These are phyloP conservation scores for Parnassius mnemosyne DNA, from an alignment of 2,888 invertebrate species.

Conservation along the genomic window DNA sequence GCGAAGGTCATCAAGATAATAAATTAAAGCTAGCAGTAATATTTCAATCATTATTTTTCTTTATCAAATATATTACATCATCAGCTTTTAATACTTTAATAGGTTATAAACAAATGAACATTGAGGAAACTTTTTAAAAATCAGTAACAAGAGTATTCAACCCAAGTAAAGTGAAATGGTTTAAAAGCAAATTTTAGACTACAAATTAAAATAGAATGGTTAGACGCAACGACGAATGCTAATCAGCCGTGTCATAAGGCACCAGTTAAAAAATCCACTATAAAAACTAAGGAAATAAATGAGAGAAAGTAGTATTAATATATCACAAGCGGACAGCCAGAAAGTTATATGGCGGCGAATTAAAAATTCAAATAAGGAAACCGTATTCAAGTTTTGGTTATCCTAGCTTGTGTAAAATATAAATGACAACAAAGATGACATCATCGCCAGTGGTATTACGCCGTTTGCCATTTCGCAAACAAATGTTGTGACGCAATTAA, in stretches of 20 bases:
- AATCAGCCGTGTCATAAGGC: conserved; percentile 34
- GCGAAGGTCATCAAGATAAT: too few species aligned
- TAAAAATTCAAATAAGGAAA: conserved; percentile 29
- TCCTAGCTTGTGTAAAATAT: conserved; percentile 28
- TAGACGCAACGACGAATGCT: conserved; percentile 46
- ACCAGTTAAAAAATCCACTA: conserved; percentile 15
- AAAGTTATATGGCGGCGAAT: conserved; percentile 8
- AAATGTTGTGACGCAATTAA: conserved; percentile 26
- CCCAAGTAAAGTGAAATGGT: conserved; percentile 5
- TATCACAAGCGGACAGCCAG: conserved; percentile 8
- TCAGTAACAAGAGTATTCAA: too few species aligned
- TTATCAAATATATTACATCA: too few species aligned
- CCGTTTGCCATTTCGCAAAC: conserved; percentile 29
- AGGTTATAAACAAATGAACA: too few species aligned
- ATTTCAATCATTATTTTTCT: too few species aligned
- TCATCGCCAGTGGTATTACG: conserved; percentile 37
- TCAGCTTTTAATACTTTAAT: too few species aligned
- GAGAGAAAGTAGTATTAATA: conserved; percentile 22
- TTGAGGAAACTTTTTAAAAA: too few species aligned
- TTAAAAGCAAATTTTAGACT: conserved; percentile 6
- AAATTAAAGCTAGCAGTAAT: too few species aligned
- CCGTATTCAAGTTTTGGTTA: conserved; percentile 26
- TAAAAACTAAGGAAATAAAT: conserved; percentile 9
- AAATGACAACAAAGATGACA: conserved; percentile 44
- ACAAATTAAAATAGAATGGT: conserved; percentile 22